Evolutionary conservation across 2,797 vertebrate species (phyloP), one percentile per base, ranked within the genome.

Genomic region (Amblyopsis hoosieri): DNA sequence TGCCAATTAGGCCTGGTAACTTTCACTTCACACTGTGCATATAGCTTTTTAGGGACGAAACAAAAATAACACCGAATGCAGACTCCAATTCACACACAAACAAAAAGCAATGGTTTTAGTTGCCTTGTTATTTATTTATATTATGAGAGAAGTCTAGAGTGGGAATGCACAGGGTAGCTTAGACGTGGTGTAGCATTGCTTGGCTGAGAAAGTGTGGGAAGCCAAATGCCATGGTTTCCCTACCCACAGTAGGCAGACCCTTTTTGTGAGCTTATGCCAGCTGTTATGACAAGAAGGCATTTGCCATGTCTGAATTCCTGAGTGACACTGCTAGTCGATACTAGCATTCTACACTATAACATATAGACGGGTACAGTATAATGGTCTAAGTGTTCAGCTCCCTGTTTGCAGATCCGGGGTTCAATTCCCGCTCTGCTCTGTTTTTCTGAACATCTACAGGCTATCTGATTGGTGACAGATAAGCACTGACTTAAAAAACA

Each of bases 1-100:
- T 64, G 80, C 85, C 85, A 75, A 85, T 74, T 63, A 64, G 58
- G 67, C 31, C 69, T 62, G 79, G 23, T 74, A 74, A 78, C 72
- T 78, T 79, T 69, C 71, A 74, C 64, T 81, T 71, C 67, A 74
- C 64, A 74, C 62, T 63, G 12, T 61, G 54, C 57, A 64, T 62
- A 55, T 45, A 73, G 75, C 63, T 67, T 71, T 64, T 60, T 37
- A 64, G 17, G 67, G 17, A 54, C 62, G 23, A 72, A 72, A 72
- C 61, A 81, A 81, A 74, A 46, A 33, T 53, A 47, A 57, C 53
- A 15, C 54, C 64, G 55, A 29, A 62, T 33, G 58, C 67, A 67
- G 12, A 70, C 67, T 23, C n/a, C n/a, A 15, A 13, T 10, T 37
- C 29, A 55, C 23, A 55, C 7, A 15, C 33, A 42, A 33, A 10